These are phyloP conservation scores for Tonatia bakeri DNA, from an alignment of 2,113 vertebrate genomes.

Conservation along the genomic window DNA sequence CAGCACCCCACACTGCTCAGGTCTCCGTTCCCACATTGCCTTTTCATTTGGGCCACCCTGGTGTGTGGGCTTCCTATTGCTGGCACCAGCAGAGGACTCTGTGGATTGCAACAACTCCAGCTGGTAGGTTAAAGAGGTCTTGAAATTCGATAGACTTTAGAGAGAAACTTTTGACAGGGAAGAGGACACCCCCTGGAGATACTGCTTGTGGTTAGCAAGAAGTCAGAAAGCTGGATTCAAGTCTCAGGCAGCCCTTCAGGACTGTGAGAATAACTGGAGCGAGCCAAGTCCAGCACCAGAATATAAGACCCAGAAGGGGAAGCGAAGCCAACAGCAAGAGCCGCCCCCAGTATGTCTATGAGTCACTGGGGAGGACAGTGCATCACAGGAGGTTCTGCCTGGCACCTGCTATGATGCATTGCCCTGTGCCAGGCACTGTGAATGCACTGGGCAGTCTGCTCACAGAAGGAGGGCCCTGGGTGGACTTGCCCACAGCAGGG, in stretches of 20 bases:
- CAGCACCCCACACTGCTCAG: no score
- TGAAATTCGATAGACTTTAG: background rate
- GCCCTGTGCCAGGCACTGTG: no score
- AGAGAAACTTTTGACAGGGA: background rate
- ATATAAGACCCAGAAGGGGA: background rate
- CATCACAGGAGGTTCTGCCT: no score
- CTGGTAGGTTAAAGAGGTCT: background rate
- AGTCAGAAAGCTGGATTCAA: background rate
- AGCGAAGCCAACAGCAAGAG: background rate
- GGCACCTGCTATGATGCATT: rapidly evolving
- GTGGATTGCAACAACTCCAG: background rate
- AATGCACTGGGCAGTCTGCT: background rate
- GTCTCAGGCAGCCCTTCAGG: background rate
- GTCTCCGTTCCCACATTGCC: background rate
- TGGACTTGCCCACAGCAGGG: background rate
- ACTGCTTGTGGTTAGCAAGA: background rate
- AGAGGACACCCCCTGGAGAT: background rate
- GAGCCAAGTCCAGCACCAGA: background rate
- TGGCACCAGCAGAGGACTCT: background rate
- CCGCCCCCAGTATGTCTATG: rapidly evolving
- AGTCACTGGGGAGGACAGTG: rapidly evolving
- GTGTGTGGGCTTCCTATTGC: background rate
- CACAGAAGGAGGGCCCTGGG: background rate
- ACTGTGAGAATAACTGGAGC: background rate
- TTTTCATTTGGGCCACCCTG: background rate